Conservation (phyloP, 2,888 invertebrate species). For the Parascotia fuliginaria region DNA sequence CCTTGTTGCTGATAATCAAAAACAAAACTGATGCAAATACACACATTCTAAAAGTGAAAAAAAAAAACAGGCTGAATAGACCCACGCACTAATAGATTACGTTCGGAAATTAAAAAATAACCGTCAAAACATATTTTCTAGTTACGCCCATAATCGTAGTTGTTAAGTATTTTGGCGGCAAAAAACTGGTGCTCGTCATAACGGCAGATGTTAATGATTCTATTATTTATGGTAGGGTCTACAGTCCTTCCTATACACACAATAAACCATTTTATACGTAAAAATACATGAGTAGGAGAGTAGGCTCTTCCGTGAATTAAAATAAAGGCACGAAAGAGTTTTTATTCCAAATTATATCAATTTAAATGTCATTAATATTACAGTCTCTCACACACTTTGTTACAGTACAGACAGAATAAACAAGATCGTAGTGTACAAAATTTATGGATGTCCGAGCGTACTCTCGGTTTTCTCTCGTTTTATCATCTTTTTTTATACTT, state of each 20-base stretch:
- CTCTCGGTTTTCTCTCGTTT: too few species aligned
- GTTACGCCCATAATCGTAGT: slow-evolving; percentile 68
- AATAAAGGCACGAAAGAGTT: not conserved
- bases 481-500: too few species aligned
- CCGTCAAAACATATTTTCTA: slow-evolving; percentile 76
- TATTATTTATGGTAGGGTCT: slow-evolving; percentile 78
- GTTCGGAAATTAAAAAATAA: slow-evolving; percentile 66
- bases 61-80: slow-evolving; percentile 13
- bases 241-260: slow-evolving; percentile 66
- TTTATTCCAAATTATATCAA: too few species aligned
- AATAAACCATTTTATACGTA: slow-evolving; percentile 34
- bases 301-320: not conserved
- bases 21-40: not conserved
- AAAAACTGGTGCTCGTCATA: slow-evolving; percentile 78
- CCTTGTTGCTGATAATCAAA: too few species aligned
- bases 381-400: too few species aligned
- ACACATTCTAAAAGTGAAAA: slow-evolving; percentile 5
- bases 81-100: slow-evolving; percentile 26
- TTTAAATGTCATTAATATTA: too few species aligned
- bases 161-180: slow-evolving; percentile 51
- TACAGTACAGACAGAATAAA: too few species aligned
- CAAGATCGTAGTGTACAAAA: too few species aligned
- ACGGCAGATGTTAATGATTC: slow-evolving; percentile 84
- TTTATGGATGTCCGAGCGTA: too few species aligned
- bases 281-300: slow-evolving; percentile 3